Percentiles rank a stretch among this genome's conserved stretches.
Conservation (phyloP, 2,888 invertebrate species). For the Brenthis hecate region DNA sequence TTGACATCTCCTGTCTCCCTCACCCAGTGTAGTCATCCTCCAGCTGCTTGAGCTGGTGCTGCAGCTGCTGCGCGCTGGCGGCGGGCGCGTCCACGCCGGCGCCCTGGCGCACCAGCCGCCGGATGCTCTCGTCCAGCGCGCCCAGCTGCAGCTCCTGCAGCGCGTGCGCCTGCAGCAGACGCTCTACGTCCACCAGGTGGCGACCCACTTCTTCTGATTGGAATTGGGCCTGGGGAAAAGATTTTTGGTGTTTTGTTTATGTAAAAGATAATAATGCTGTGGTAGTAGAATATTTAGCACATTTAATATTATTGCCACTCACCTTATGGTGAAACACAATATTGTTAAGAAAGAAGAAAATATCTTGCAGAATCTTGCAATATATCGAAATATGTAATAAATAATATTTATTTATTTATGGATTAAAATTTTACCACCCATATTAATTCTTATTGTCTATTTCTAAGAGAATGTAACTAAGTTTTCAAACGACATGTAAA, state of each 20-base stretch:
- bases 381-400: no score
- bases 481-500: no score
- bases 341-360: no score
- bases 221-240: constrained; percentile 82
- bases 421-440: no score
- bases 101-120: constrained; percentile 85
- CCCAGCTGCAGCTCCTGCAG: constrained; percentile 95
- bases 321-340: no score
- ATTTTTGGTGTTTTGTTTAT: background rate
- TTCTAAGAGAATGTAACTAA: no score
- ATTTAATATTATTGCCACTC: no score
- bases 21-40: constrained; percentile 89
- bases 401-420: no score
- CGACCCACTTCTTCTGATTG: constrained; percentile 95
- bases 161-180: constrained; percentile 95
- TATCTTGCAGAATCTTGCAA: no score
- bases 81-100: constrained; percentile 76
- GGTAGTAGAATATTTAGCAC: background rate
- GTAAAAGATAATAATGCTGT: background rate
- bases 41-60: constrained; percentile 89
- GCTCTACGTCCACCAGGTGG: constrained; percentile 96
- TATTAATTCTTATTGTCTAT: no score
- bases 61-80: constrained; percentile 87
- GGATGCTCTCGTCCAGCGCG: constrained; percentile 92
- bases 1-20: constrained; percentile 36